Evolutionary conservation across 2,888 invertebrate genomes (phyloP).

Genomic region (Entomobrya proxima): DNA sequence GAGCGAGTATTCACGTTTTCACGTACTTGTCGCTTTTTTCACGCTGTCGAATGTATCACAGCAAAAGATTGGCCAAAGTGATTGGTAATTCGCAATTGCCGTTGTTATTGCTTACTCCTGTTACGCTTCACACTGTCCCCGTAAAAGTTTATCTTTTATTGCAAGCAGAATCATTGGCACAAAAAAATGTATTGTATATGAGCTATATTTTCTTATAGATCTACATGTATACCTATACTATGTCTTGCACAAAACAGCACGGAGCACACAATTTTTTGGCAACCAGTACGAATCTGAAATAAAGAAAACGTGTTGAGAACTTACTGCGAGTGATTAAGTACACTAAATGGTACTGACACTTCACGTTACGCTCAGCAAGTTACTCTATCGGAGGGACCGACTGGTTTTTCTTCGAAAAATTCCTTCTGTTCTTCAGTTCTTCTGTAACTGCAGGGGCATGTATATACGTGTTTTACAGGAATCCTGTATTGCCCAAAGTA

Average conservation of each 20-base stretch:
- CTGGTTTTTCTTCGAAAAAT: conserved; percentile 46
- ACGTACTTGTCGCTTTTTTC: neutral
- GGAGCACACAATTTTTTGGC: neutral
- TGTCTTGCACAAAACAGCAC: neutral
- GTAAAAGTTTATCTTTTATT: conserved; percentile 11
- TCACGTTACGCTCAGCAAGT: conserved; percentile 19
- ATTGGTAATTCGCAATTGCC: conserved; percentile 36
- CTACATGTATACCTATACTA: neutral
- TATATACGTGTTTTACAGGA: conserved; percentile 1
- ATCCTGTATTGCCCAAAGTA: conserved; percentile 13
- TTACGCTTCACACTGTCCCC: neutral
- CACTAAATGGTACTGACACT: conserved; percentile 29
- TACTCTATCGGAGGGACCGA: conserved; percentile 3
- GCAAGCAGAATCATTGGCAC: neutral
- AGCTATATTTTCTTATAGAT: neutral
- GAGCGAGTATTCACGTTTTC: neutral
- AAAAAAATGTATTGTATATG: neutral
- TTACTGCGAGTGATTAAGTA: conserved; percentile 32
- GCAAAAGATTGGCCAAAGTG: conserved; percentile 16
- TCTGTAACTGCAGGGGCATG: conserved; percentile 14
- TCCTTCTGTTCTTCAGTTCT: neutral
- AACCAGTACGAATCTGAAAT: neutral
- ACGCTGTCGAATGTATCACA: neutral
- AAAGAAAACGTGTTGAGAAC: conserved; percentile 23
- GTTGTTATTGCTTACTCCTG: conserved; percentile 2